phyloP scores from a whole-genome alignment of 2,888 invertebrate genomes.

The Limnephilus lunatus region DNA sequence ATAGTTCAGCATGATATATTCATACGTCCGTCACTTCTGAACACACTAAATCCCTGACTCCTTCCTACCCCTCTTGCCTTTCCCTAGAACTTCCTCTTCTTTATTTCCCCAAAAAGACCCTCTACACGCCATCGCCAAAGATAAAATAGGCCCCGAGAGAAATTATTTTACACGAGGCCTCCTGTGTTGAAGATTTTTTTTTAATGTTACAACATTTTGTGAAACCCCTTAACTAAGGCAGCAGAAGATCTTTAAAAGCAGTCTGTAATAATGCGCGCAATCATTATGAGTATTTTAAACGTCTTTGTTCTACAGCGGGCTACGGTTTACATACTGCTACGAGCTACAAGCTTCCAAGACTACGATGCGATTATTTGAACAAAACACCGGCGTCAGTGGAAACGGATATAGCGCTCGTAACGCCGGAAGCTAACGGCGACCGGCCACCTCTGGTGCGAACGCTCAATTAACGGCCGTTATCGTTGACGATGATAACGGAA shows the following conservation, averaged over 20 bases:
- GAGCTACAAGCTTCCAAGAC: background rate
- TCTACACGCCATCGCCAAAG: too few species aligned
- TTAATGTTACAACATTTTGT: background rate
- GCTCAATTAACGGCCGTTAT: conserved; percentile 55
- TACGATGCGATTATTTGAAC: background rate
- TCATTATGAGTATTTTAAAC: background rate
- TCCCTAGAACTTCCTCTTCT: too few species aligned
- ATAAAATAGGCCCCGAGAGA: too few species aligned
- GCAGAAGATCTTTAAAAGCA: background rate
- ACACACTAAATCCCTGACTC: too few species aligned
- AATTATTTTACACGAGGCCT: too few species aligned
- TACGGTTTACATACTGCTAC: conserved; percentile 10
- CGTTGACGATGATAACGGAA: conserved; percentile 17
- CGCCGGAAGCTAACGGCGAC: conserved; percentile 49
- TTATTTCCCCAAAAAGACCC: too few species aligned
- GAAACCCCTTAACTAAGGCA: background rate
- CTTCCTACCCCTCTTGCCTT: too few species aligned
- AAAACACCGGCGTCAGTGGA: conserved; percentile 27
- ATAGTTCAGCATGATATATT: too few species aligned
- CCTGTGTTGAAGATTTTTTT: too few species aligned
- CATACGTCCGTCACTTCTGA: too few species aligned
- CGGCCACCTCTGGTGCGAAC: conserved; percentile 44
- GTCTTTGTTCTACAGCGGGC: background rate
- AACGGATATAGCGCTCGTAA: conserved; percentile 55
- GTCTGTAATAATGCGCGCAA: background rate